Evolutionary conservation across 1,140 invertebrate species (phyloP).

Genomic region (Lasioglossum albipes): DNA sequence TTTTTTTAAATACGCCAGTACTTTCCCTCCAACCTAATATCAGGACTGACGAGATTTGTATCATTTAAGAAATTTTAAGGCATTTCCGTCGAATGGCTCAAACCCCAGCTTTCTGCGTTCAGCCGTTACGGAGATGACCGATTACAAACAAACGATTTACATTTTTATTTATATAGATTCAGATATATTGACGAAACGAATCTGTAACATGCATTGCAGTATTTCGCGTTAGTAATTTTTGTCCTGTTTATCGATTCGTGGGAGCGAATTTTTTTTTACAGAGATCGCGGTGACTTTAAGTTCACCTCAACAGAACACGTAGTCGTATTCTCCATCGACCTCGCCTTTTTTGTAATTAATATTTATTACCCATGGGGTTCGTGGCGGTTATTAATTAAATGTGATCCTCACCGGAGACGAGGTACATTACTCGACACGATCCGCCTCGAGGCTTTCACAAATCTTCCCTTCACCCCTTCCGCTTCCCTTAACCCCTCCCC

Average conservation of each 20-base stretch:
- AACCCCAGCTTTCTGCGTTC: too few relatives aligned
- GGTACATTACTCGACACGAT: conserved; percentile 60
- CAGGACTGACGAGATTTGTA: too few relatives aligned
- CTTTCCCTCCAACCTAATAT: too few relatives aligned
- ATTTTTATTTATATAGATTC: too few relatives aligned
- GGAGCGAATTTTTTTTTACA: background rate
- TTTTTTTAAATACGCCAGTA: too few relatives aligned
- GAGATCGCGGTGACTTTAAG: conserved; percentile 29
- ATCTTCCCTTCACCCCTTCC: conserved; percentile 5
- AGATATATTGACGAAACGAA: too few relatives aligned
- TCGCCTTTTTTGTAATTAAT: conserved; percentile 57
- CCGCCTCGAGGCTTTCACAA: conserved; percentile 11
- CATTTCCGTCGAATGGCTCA: too few relatives aligned
- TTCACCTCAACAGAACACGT: background rate
- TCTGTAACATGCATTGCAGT: too few relatives aligned
- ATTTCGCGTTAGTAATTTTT: background rate
- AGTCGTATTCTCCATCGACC: background rate
- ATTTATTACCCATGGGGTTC: conserved; percentile 54
- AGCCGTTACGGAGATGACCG: too few relatives aligned
- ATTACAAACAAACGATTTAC: too few relatives aligned
- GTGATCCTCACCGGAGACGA: conserved; percentile 31
- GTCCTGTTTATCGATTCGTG: background rate
- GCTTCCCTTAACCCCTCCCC: background rate
- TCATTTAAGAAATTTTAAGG: too few relatives aligned
- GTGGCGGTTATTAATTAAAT: conserved; percentile 72